Percentiles rank a stretch among this genome's conserved stretches.
These are phyloP conservation scores for Hemaris fuciformis DNA, from an alignment of 2,888 invertebrate species.

Conservation along the genomic window DNA sequence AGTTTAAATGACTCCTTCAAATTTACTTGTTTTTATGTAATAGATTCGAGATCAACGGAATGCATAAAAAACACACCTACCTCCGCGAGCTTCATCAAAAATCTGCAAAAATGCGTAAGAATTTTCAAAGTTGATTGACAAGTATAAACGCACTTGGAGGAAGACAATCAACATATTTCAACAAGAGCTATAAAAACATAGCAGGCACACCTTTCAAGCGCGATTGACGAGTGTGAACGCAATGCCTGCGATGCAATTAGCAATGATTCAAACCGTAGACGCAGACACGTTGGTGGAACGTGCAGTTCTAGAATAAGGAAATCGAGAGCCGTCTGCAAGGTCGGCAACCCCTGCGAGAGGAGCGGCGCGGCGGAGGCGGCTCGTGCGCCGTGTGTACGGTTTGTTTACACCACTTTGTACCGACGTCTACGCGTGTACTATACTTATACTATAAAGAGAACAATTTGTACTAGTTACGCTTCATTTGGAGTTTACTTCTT, in stretches of 20 bases:
- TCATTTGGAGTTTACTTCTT: too few relatives aligned
- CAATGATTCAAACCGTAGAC: slow-evolving; percentile 8
- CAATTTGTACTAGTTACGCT: too few relatives aligned
- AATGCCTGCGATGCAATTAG: not conserved
- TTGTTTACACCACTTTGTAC: not conserved
- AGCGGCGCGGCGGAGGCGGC: not conserved
- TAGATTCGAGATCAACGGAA: too few relatives aligned
- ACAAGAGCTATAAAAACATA: not conserved
- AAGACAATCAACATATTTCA: not conserved
- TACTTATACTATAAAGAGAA: not conserved
- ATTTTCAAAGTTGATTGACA: not conserved
- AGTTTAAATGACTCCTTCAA: too few relatives aligned
- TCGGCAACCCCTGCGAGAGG: slow-evolving; percentile 18
- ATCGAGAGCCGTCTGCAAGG: slow-evolving; percentile 20
- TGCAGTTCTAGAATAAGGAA: slow-evolving; percentile 29
- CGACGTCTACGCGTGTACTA: not conserved
- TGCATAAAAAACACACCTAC: not conserved
- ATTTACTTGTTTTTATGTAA: too few relatives aligned
- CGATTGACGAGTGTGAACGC: not conserved
- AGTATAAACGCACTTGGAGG: too few relatives aligned
- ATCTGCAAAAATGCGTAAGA: too few relatives aligned
- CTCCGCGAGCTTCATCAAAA: not conserved
- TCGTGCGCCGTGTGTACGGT: not conserved
- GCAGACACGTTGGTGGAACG: slow-evolving; percentile 18
- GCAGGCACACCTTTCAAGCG: not conserved